These are phyloP conservation scores for Cariama cristata DNA, from an alignment of 2,113 vertebrate species.

Conservation along the genomic window DNA sequence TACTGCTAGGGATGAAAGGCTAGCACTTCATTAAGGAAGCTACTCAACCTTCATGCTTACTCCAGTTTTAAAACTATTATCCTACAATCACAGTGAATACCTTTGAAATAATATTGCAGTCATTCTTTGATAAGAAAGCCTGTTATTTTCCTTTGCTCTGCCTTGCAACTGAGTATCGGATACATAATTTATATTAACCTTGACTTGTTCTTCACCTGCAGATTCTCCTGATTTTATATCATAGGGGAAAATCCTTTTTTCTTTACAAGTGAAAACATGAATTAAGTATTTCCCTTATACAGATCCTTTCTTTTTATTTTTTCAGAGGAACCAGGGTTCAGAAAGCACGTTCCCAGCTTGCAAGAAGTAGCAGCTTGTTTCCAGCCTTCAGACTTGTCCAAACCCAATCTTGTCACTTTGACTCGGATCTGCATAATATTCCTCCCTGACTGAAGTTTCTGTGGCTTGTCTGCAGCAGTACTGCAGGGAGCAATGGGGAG, in stretches of 20 bases:
- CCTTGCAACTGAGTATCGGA: slow-evolving; percentile 30
- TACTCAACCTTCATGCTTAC: slow-evolving; percentile 38
- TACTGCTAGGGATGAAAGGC: slow-evolving; percentile 41
- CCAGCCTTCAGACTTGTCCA: slow-evolving; percentile 10
- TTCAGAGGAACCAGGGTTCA: background rate
- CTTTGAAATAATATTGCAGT: slow-evolving; percentile 68
- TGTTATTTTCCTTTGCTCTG: slow-evolving; percentile 28
- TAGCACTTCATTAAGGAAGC: slow-evolving; percentile 37
- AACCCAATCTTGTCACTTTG: slow-evolving; percentile 43
- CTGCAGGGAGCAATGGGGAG: background rate
- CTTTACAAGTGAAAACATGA: slow-evolving; percentile 39
- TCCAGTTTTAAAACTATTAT: slow-evolving; percentile 51
- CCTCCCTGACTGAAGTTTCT: background rate
- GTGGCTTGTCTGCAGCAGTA: background rate
- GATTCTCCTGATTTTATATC: slow-evolving; percentile 48
- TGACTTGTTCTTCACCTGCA: slow-evolving; percentile 64
- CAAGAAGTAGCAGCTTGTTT: slow-evolving; percentile 4
- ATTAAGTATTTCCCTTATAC: slow-evolving; percentile 27
- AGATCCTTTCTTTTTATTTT: background rate
- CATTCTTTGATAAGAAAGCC: slow-evolving; percentile 51
- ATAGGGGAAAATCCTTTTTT: slow-evolving; percentile 50
- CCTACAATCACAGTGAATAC: slow-evolving; percentile 38
- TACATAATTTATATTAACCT: slow-evolving; percentile 75
- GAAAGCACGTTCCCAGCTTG: background rate
- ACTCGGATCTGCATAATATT: slow-evolving; percentile 19